A percentile compares a stretch with the other conserved stretches of the same genome.
phyloP scores from a whole-genome alignment of 1,140 invertebrate species.

The Charaxes varanes region DNA sequence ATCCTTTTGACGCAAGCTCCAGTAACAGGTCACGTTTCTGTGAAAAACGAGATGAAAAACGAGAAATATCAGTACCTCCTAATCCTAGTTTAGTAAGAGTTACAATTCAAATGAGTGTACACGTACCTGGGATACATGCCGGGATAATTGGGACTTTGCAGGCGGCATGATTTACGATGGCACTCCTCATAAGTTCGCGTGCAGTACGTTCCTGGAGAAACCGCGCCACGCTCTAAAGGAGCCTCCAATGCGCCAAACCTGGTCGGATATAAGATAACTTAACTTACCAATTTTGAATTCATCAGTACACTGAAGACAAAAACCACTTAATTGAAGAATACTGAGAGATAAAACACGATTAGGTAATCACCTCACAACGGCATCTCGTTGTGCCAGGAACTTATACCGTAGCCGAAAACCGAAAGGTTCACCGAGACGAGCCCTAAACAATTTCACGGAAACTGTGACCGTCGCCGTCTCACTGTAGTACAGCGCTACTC shows the following conservation, averaged over 20 bases:
- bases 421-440: conserved; percentile 79
- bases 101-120: conserved; percentile 4
- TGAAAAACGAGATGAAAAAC: no score
- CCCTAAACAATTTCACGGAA: conserved; percentile 84
- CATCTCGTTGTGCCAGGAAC: conserved; percentile 66
- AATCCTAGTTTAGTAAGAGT: no score
- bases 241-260: conserved; percentile 81
- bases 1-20: conserved; percentile 86
- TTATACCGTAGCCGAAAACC: conserved; percentile 84
- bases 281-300: no score
- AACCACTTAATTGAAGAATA: no score
- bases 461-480: conserved; percentile 88
- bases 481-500: conserved; percentile 87
- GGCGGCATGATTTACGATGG: conserved; percentile 85
- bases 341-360: no score
- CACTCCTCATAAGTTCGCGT: conserved; percentile 91
- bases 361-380: conserved; percentile 75
- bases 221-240: conserved; percentile 83
- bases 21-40: conserved; percentile 85
- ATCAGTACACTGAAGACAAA: no score
- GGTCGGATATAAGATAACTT: no score
- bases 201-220: conserved; percentile 91
- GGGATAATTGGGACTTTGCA: conserved; percentile 92
- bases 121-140: conserved; percentile 88
- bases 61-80: no score